Conservation (phyloP, 2,888 invertebrate genomes). For the Apamea monoglypha region DNA sequence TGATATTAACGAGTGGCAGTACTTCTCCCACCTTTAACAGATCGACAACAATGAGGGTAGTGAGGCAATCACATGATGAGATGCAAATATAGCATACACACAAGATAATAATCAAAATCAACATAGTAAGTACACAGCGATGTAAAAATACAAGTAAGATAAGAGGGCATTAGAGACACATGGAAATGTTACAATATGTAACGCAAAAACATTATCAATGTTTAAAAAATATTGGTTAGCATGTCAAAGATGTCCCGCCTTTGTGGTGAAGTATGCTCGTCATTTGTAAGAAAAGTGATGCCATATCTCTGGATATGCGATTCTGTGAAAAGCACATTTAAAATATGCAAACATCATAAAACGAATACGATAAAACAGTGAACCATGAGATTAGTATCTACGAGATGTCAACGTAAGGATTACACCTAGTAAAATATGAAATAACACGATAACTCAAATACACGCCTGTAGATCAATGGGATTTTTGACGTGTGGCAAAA, state of each 20-base stretch:
- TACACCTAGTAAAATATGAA: constrained; percentile 50
- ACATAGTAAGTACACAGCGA: constrained; percentile 61
- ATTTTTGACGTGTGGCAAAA: constrained; percentile 49
- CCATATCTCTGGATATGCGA: constrained; percentile 68
- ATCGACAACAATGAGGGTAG: constrained; percentile 84
- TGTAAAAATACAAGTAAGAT: constrained; percentile 64
- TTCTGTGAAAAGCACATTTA: constrained; percentile 78
- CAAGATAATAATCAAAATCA: constrained; percentile 72
- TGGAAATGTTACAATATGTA: constrained; percentile 65
- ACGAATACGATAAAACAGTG: constrained; percentile 63
- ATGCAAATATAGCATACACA: constrained; percentile 73
- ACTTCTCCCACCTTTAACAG: constrained; percentile 87
- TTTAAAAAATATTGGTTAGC: constrained; percentile 54
- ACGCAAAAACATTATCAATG: constrained; percentile 61
- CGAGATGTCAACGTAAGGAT: constrained; percentile 55
- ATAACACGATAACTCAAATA: constrained; percentile 47
- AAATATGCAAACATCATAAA: constrained; percentile 71
- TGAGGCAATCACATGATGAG: constrained; percentile 81
- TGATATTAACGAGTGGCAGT: constrained; percentile 72
- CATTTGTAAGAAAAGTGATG: constrained; percentile 60
- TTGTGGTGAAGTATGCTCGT: constrained; percentile 67
- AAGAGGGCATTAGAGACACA: constrained; percentile 58
- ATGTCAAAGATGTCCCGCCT: constrained; percentile 59
- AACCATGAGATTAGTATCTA: constrained; percentile 59
- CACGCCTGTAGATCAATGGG: constrained; percentile 29